Evolutionary conservation across 1,140 invertebrate genomes (phyloP).

Genomic region (Drosophila nigrodunni): DNA sequence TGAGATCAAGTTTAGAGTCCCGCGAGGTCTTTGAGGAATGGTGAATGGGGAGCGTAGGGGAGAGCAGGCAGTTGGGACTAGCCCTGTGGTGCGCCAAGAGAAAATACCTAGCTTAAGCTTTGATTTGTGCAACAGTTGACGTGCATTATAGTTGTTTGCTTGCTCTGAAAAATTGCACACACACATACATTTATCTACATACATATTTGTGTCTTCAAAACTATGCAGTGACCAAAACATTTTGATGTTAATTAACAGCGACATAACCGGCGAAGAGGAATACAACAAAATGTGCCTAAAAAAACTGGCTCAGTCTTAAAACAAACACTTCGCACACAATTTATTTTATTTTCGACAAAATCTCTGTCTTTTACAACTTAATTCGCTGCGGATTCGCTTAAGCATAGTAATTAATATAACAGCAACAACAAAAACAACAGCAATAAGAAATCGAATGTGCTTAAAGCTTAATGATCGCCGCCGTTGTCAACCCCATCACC

Average conservation of each 20-base stretch:
- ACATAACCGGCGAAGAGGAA: background rate
- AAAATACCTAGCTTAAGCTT: constrained; percentile 42
- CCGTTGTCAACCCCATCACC: constrained; percentile 5
- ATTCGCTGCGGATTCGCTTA: constrained; percentile 42
- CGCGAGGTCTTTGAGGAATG: constrained; percentile 11
- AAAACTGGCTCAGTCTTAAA: constrained; percentile 17
- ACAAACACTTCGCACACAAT: constrained; percentile 10
- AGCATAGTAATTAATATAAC: constrained; percentile 70
- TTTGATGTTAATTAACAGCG: constrained; percentile 22
- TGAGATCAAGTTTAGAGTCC: constrained; percentile 30
- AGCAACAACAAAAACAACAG: constrained; percentile 19
- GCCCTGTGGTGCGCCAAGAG: constrained; percentile 40
- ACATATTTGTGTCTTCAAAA: constrained; percentile 30
- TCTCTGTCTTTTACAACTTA: constrained; percentile 41
- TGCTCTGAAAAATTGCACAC: constrained; percentile 3
- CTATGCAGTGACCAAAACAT: constrained; percentile 19
- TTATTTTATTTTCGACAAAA: constrained; percentile 33
- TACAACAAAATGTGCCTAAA: background rate
- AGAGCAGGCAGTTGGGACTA: background rate
- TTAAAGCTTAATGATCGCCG: constrained; percentile 20
- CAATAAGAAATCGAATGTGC: constrained; percentile 20
- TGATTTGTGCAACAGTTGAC: constrained; percentile 37
- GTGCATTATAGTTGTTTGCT: constrained; percentile 27
- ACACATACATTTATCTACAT: constrained; percentile 16
- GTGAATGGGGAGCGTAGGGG: background rate